Conservation (phyloP, 2,797 vertebrate genomes). For the Notolabrus celidotus region DNA sequence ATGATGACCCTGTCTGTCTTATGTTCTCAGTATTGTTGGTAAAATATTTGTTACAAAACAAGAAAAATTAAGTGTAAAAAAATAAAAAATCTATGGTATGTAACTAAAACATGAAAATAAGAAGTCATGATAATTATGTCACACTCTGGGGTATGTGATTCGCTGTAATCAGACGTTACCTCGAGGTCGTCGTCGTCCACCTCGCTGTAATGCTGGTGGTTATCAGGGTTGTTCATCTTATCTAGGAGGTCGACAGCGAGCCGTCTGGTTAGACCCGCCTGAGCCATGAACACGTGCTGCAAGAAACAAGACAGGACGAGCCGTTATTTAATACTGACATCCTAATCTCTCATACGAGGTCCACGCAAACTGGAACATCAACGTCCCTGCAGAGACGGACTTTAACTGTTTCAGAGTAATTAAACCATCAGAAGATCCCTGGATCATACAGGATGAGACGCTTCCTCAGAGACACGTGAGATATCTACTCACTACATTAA, state of each 20-base stretch:
- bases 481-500: no score
- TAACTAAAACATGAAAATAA: no score
- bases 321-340: neutral
- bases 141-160: neutral
- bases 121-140: neutral
- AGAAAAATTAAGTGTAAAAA: no score
- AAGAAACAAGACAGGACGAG: constrained; percentile 24
- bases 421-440: constrained; percentile 6
- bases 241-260: constrained; percentile 95
- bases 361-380: no score
- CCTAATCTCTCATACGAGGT: neutral
- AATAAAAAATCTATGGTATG: no score
- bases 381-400: no score
- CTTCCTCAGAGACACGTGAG: constrained; percentile 9
- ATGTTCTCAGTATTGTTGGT: no score
- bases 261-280: constrained; percentile 90
- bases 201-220: constrained; percentile 91
- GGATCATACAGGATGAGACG: neutral
- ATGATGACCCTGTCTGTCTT: no score
- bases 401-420: constrained; percentile 11
- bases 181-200: constrained; percentile 95
- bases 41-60: no score
- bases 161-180: constrained; percentile 84
- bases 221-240: constrained; percentile 96
- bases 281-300: constrained; percentile 92